Base-by-base conservation (phyloP, 2,113 vertebrate species). In the Toxotes chatareus region DNA sequence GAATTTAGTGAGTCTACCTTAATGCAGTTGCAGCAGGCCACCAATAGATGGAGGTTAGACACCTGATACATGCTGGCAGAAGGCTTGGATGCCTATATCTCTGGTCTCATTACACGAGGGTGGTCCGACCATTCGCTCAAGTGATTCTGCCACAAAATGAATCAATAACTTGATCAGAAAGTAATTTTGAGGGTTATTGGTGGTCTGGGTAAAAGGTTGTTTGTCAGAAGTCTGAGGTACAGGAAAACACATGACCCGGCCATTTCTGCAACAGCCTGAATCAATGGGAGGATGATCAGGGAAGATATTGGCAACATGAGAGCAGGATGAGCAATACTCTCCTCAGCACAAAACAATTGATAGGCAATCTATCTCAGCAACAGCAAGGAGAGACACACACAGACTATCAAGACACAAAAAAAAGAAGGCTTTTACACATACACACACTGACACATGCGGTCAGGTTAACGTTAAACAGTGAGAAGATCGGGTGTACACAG, bases 81-180 rank as follows among this genome's bases (percentile, higher is more conserved):
- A 31, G 42, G 42, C 44, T 5, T 16, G 51, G 64, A 69, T 13
- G 51, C 19, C 23, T 10, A 4, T 0, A 34, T 67, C 21, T 53
- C 46, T 10, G 12, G 34, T 36, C 36, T 80, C 77, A 82, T 76
- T 55, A 73, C 38, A 67, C 5, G 38, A 51, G 0, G 21, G n/a
- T 21, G 60, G 44, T 78, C 78, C 6, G 36, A 60, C 72, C 53
- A 13, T 69, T 71, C 32, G 32, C 32, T 47, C 62, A 75, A 81
- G 75, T 42, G 75, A 67, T 91, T 86, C 60, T 74, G 76, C 74
- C 70, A 67, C 11, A 68, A 75, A 77, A 69, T 12, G 46, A 88
- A 92, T 93, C 88, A 32, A 92, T 93, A 90, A 62, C 59, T 56
- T 89, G 88, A 92, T 91, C 89, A 92, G 87, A 91, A 92, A 91